These are phyloP conservation scores for Melanotus villosus DNA, from an alignment of 2,888 invertebrate species.

Conservation along the genomic window DNA sequence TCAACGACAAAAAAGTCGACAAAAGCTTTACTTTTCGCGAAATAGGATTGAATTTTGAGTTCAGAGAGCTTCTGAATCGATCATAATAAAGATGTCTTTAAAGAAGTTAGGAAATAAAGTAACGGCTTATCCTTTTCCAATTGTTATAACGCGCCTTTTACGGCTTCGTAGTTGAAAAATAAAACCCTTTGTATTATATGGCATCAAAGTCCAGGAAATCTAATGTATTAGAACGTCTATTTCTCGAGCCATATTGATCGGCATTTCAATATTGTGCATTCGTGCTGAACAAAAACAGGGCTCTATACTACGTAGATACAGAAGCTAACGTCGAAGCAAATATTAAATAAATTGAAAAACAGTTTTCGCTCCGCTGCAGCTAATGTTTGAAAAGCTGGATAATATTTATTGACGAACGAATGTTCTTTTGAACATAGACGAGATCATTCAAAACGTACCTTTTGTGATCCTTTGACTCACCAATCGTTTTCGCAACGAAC, in stretches of 20 bases:
- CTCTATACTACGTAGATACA: constrained; percentile 36
- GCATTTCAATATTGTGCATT: constrained; percentile 48
- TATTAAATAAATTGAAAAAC: constrained; percentile 49
- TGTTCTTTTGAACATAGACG: constrained; percentile 17
- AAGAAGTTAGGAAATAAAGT: constrained; percentile 42
- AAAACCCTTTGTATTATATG: constrained; percentile 43
- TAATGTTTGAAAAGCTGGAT: constrained; percentile 36
- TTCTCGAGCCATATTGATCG: constrained; percentile 46
- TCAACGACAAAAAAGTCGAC: constrained; percentile 6
- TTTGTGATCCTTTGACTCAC: constrained; percentile 7
- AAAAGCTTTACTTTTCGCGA: not conserved
- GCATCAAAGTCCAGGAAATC: constrained; percentile 48
- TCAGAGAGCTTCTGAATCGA: constrained; percentile 33
- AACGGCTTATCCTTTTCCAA: constrained; percentile 41
- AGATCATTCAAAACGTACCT: constrained; percentile 18
- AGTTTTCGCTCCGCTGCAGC: constrained; percentile 37
- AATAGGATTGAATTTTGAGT: constrained; percentile 42
- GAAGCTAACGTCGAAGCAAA: constrained; percentile 38
- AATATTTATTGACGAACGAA: constrained; percentile 30
- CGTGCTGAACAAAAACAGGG: constrained; percentile 46
- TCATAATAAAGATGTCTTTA: constrained; percentile 44
- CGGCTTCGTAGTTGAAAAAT: constrained; percentile 41
- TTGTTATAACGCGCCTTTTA: constrained; percentile 41
- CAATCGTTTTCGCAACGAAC: not conserved
- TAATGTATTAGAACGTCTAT: constrained; percentile 45